Base-by-base conservation (phyloP, 2,113 vertebrate genomes). In the Ibidorhyncha struthersii region DNA sequence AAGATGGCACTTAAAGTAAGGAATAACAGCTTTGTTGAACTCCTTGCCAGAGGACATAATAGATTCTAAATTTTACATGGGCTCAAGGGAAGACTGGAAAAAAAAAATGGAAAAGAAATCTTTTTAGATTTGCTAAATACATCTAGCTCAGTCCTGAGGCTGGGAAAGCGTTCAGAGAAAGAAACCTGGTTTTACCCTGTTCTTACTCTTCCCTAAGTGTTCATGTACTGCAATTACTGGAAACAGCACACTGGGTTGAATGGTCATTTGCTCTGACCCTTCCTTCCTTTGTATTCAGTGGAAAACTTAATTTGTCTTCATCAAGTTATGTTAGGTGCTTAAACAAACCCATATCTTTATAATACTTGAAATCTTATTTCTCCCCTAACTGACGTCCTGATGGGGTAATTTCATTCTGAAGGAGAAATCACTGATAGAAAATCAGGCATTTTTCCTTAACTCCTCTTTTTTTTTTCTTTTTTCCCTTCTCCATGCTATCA, bases 71-170 rank as follows among this genome's bases (percentile, higher is more conserved):
- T 93, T 95, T 96, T 94, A 89, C 93, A 93, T 85, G 47, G 56
- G 70, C 81, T 93, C 77, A 43, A 58, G 69, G 77, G 83, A 91
- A 67, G 52, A 55, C 52, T 55, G 61, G 41, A 56, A 82, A 71
- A 71, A 76, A 89, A 32, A 66, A 93, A 94, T 86, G 72, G 91
- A 96, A 88, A 92, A 88, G 11, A 93, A 95, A 96, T 85, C 58
- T 83, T 70, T 83, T 95, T 92, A 93, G 55, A 79, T 95, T 96
- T 91, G 55, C 69, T 95, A 96, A 93, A 95, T 93, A 79, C 63
- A 82, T 86, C 70, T 94, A 76, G 43, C 74, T 95, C 56, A 82
- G 56, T 80, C 74, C 71, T 52, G n/a, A 80, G 79, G 66, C 71
- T 92, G 66, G 16, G 32, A 90, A 92, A 96, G 25, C 0, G 0